Evolutionary conservation across 2,797 vertebrate species (phyloP), one percentile per base, ranked within the genome.

Genomic region (Hypotaenidia okinawae): DNA sequence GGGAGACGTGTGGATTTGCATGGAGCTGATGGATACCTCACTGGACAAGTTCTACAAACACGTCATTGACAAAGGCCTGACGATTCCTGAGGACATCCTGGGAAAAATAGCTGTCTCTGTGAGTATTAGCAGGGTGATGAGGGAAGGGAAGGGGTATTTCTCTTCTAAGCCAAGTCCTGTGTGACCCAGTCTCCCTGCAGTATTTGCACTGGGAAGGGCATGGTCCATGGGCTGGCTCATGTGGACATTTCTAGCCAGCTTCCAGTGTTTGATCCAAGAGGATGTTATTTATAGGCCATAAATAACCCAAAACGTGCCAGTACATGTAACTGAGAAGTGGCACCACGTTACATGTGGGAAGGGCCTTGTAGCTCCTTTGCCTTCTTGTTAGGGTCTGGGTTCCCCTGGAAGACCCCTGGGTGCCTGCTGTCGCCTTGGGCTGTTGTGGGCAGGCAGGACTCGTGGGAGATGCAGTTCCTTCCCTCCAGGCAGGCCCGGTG

Each of bases 1-100:
- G 99, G 99, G 99, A 6, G 99, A 99, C 4, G 99, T 99, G 80
- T 99, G 99, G 99, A 99, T 99, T 97, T 99, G 99, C 93, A 99
- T 99, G 99, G 99, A 99, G 96, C 98, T 99, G 91, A 99, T 99
- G 99, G 99, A 99, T 97, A 99, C 99, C 1, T 99, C 99, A 61
- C 97, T 99, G 98, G 99, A 99, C 97, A 99, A 99, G 94, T 99
- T 99, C 97, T 99, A 99, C 97, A 99, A 99, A 96, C 98, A 99
- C 9, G 99, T 99, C 57, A 99, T 99, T 68, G 99, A 99, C 95
- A 99, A 99, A 97, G 98, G 98, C 86, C 98, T 98, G 97, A 98
- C 98, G 13, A 99, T 99, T 96, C 99, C 99, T 0, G 99, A 99
- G 94, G 99, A 99, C 97, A 99, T 99, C 97, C 96, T 99, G 98